A percentile compares a stretch with the other conserved stretches of the same genome.
These are phyloP conservation scores for Colostygia pectinataria DNA, from an alignment of 2,888 invertebrate species.

Conservation along the genomic window DNA sequence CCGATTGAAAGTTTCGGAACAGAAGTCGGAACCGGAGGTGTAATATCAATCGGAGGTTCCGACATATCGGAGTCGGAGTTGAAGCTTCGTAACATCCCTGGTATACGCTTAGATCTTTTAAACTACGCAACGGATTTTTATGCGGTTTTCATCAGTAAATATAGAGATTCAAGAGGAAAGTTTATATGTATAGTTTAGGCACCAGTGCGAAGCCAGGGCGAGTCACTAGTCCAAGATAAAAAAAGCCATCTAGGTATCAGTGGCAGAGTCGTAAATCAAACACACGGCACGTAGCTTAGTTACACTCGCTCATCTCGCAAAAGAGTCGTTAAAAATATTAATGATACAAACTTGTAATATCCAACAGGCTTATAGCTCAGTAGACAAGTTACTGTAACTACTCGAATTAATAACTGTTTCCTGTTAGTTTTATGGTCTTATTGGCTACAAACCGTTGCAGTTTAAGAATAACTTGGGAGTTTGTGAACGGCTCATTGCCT, in stretches of 20 bases:
- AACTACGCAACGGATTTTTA: too few species aligned
- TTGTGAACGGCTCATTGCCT: neutral
- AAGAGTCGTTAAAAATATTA: conserved; percentile 5
- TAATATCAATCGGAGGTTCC: too few species aligned
- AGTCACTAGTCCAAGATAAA: too few species aligned
- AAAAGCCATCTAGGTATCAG: conserved; percentile 1
- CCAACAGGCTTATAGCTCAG: neutral
- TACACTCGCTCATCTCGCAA: neutral
- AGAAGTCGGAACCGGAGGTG: too few species aligned
- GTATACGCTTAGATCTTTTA: too few species aligned
- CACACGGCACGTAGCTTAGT: neutral
- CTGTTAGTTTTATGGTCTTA: conserved; percentile 9
- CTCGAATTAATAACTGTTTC: conserved; percentile 7
- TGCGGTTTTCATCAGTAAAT: too few species aligned
- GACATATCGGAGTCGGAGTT: too few species aligned
- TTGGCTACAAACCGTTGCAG: conserved; percentile 1
- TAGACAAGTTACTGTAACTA: neutral
- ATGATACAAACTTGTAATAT: conserved; percentile 4
- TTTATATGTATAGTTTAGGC: too few species aligned
- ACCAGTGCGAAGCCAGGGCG: too few species aligned
- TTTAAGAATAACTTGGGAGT: neutral
- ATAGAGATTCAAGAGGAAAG: too few species aligned
- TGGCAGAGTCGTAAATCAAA: conserved; percentile 3
- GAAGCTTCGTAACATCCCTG: too few species aligned
- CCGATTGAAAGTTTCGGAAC: too few species aligned